Conservation (phyloP, 2,113 vertebrate genomes). For the Choloepus hoffmanni region DNA sequence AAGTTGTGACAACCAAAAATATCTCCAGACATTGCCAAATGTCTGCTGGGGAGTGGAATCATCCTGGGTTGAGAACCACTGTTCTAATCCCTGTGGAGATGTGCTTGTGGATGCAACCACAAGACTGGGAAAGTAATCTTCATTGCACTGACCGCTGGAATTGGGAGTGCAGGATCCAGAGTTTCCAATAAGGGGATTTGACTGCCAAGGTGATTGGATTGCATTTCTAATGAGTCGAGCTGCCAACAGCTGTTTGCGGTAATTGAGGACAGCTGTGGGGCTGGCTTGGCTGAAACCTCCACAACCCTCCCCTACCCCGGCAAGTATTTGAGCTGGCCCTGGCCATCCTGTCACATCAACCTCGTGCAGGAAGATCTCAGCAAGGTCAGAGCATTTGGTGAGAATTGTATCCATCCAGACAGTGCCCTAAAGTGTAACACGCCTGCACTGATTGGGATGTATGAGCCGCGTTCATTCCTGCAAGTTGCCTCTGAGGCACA, state of each 20-base stretch:
- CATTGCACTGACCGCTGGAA: background rate
- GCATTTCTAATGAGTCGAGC: slow-evolving; percentile 70
- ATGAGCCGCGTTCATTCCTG: background rate
- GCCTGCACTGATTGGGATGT: background rate
- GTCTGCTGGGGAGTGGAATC: background rate
- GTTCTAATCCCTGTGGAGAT: background rate
- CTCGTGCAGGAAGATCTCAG: slow-evolving; percentile 13
- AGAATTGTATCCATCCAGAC: slow-evolving; percentile 18
- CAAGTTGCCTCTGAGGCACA: background rate
- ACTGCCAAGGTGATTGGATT: slow-evolving; percentile 70
- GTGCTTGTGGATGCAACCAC: background rate
- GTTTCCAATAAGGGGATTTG: slow-evolving; percentile 61
- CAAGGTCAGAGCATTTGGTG: slow-evolving; percentile 59
- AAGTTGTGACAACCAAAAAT: background rate
- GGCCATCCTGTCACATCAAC: slow-evolving; percentile 46
- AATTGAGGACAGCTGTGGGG: slow-evolving; percentile 78
- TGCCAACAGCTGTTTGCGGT: slow-evolving; percentile 78
- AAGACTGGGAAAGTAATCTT: background rate
- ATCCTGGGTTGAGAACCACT: background rate
- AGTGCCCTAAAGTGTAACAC: background rate
- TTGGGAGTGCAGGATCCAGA: background rate
- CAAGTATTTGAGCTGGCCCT: slow-evolving; percentile 37
- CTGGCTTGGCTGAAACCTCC: slow-evolving; percentile 8
- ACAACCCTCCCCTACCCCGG: slow-evolving; percentile 5
- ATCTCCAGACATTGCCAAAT: background rate